These are phyloP conservation scores for Cisticola juncidis DNA, from an alignment of 2,113 vertebrate genomes.

Conservation along the genomic window DNA sequence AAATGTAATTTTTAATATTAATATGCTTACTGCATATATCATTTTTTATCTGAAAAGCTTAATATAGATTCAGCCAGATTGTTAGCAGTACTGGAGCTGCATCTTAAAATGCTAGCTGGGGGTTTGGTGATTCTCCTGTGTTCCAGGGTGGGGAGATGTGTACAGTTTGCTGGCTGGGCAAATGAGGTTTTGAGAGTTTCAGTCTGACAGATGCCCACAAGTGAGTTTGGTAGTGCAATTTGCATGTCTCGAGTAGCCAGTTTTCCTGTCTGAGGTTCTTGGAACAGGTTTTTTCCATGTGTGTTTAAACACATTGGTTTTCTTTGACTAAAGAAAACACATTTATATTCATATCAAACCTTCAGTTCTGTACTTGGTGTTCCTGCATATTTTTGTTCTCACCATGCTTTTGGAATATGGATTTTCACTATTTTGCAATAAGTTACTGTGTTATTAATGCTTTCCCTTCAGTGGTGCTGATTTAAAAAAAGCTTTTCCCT, in stretches of 20 bases:
- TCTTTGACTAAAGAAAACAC: neutral
- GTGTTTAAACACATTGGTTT: neutral
- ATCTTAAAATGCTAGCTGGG: neutral
- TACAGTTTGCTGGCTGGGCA: neutral
- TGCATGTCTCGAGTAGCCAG: neutral
- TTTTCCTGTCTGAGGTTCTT: neutral
- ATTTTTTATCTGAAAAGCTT: constrained; percentile 29
- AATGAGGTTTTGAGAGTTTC: neutral
- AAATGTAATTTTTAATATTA: constrained; percentile 44
- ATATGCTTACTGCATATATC: neutral
- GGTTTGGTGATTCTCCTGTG: neutral
- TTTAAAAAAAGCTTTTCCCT: neutral
- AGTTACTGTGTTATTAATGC: neutral
- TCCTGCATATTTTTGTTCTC: constrained; percentile 21
- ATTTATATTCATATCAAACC: neutral
- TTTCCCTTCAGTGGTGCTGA: neutral
- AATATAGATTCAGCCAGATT: neutral
- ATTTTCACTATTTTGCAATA: constrained; percentile 14
- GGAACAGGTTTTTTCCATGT: neutral
- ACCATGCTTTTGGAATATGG: neutral
- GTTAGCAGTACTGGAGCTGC: neutral
- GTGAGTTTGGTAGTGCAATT: neutral
- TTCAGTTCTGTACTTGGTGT: neutral
- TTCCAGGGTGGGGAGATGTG: neutral
- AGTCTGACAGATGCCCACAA: neutral